These are phyloP conservation scores for Brachyopa scutellaris DNA, from an alignment of 2,888 invertebrate genomes.

Conservation along the genomic window DNA sequence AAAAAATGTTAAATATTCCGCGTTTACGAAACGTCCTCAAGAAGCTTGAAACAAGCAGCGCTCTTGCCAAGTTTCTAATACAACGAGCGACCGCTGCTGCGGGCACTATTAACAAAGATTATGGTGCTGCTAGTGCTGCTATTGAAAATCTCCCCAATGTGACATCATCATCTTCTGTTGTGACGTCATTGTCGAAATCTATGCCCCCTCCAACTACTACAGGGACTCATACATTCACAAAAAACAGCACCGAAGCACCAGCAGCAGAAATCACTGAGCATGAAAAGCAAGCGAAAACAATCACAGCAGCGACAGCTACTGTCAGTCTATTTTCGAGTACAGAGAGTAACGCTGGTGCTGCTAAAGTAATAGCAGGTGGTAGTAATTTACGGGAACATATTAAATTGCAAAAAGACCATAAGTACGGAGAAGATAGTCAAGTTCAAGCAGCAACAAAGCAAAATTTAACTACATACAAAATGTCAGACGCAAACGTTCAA, in stretches of 20 bases:
- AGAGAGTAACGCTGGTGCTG: slow-evolving; percentile 48
- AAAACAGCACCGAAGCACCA: slow-evolving; percentile 73
- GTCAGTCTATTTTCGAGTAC: slow-evolving; percentile 68
- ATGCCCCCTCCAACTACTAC: slow-evolving; percentile 67
- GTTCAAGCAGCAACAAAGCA: background rate
- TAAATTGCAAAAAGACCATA: slow-evolving; percentile 12
- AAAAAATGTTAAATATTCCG: slow-evolving; percentile 55
- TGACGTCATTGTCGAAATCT: slow-evolving; percentile 74
- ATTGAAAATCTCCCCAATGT: slow-evolving; percentile 73
- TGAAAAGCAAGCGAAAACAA: slow-evolving; percentile 66
- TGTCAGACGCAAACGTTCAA: slow-evolving; percentile 52
- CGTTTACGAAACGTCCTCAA: slow-evolving; percentile 65
- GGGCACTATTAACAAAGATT: slow-evolving; percentile 47
- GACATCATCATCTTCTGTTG: slow-evolving; percentile 57
- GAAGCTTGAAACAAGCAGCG: slow-evolving; percentile 72
- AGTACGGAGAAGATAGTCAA: slow-evolving; percentile 10
- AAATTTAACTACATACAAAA: slow-evolving; percentile 26
- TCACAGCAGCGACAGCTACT: slow-evolving; percentile 72
- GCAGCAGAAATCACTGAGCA: slow-evolving; percentile 45
- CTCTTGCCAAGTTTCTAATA: slow-evolving; percentile 75
- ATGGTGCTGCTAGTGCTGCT: slow-evolving; percentile 36
- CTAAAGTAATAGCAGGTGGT: slow-evolving; percentile 32
- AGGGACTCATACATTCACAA: slow-evolving; percentile 76
- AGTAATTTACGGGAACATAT: slow-evolving; percentile 50
- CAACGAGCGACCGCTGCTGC: slow-evolving; percentile 62